Base-by-base conservation (phyloP, 2,797 vertebrate species). In the Pteronotus mesoamericanus region DNA sequence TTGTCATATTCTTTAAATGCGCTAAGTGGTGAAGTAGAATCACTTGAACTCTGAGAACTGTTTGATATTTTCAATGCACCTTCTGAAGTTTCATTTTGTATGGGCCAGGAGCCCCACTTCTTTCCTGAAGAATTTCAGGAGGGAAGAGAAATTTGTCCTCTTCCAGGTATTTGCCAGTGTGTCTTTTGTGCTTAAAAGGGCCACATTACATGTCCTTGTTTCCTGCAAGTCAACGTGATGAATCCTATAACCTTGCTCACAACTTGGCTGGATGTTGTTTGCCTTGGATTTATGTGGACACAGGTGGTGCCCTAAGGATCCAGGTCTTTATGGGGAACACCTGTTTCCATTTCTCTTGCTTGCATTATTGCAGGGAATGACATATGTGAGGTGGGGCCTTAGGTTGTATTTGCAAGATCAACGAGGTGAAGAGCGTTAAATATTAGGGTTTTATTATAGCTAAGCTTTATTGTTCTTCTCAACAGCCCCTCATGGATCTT, bases 371-470 rank as follows among this genome's bases (percentile, higher is more conserved):
- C 78, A 32, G 69, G 46, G 64, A 42, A 86, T 94, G 92, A 95
- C 74, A 91, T 71, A 85, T 44, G 86, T 68, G 18, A 66, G 91
- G 79, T n/a, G 74, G 78, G 88, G 68, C 74, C 21, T 46, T 78
- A 37, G 86, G 69, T 88, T 87, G 22, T 86, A 79, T 86, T 71
- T 80, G 82, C 86, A 95, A 79, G 66, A 66, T 71, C 91, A 96
- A 87, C 12, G 37, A 96, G 75, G 92, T 80, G 86, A 93, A 85
- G 79, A 86, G 75, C 71, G 21, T 88, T 95, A 83, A 96, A 86
- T n/a, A 16, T 80, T 79, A 44, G 72, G 69, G 86, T 74, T 96
- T 96, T 89, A 96, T 97, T 95, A 87, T 16, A 53, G 86, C 64
- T 94, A 18, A 89, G 24, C 53, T 69, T 86, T 92, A 72, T 84